These are phyloP conservation scores for Gonioctena quinquepunctata DNA, from an alignment of 1,140 invertebrate species.

Conservation along the genomic window DNA sequence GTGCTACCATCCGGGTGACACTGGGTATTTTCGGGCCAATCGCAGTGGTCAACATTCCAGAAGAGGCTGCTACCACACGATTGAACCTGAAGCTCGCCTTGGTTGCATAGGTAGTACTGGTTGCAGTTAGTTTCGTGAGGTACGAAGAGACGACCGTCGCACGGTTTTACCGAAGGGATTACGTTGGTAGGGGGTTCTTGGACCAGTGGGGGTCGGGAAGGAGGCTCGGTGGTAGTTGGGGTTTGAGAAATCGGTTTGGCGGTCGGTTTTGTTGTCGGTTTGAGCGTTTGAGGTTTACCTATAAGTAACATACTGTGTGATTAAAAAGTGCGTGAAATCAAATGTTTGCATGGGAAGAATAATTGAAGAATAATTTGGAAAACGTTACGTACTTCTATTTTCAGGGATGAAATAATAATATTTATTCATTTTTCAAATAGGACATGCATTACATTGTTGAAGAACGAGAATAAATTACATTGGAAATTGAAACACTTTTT, in stretches of 20 bases:
- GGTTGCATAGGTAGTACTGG: constrained; percentile 81
- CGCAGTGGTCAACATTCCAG: constrained; percentile 80
- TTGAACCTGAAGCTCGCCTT: constrained; percentile 68
- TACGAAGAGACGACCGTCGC: constrained; percentile 64
- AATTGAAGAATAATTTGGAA: too few relatives aligned
- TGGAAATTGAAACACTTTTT: too few relatives aligned
- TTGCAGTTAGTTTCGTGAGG: constrained; percentile 71
- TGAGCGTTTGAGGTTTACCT: constrained; percentile 10
- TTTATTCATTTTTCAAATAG: too few relatives aligned
- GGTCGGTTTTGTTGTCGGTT: constrained; percentile 16
- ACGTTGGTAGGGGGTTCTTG: not conserved
- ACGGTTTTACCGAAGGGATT: constrained; percentile 46
- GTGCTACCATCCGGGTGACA: constrained; percentile 57
- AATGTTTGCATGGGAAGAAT: too few relatives aligned
- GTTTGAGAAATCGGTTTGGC: not conserved
- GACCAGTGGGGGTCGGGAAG: not conserved
- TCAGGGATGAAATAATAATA: too few relatives aligned
- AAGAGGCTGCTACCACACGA: constrained; percentile 71
- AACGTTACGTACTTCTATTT: too few relatives aligned
- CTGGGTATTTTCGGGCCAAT: constrained; percentile 74
- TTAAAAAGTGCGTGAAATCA: too few relatives aligned
- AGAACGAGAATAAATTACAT: too few relatives aligned
- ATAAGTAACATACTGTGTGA: too few relatives aligned
- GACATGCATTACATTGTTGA: too few relatives aligned
- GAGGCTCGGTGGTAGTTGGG: not conserved